phyloP scores from a whole-genome alignment of 2,888 invertebrate species.

The Phoenoteleia sp. region DNA sequence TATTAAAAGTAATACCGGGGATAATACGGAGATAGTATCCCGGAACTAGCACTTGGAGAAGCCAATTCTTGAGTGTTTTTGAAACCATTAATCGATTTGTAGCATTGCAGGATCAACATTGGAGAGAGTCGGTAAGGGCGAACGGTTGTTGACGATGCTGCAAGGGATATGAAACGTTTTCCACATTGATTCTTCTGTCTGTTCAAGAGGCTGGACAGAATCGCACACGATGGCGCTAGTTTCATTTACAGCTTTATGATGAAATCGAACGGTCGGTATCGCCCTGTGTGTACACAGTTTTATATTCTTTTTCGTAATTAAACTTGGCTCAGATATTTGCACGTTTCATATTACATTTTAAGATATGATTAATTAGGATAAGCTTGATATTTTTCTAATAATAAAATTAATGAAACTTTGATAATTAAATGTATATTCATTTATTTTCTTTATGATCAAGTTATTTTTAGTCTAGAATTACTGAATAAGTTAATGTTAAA shows the following conservation, averaged over 20 bases:
- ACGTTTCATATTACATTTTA: no score
- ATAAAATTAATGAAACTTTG: no score
- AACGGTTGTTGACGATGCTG: slow-evolving; percentile 47
- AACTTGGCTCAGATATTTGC: no score
- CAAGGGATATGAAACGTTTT: slow-evolving; percentile 53
- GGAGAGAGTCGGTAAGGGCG: slow-evolving; percentile 51
- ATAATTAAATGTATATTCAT: no score
- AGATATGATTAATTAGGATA: no score
- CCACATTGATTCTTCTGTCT: slow-evolving; percentile 58
- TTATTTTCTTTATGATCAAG: no score
- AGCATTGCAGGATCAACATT: slow-evolving; percentile 16
- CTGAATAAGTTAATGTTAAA: no score
- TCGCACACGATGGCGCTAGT: slow-evolving; percentile 61
- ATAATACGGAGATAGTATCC: background rate
- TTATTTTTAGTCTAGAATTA: no score
- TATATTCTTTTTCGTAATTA: background rate
- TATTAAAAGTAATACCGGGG: background rate
- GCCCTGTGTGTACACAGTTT: background rate
- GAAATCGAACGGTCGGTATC: slow-evolving; percentile 44
- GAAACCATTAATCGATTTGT: slow-evolving; percentile 41
- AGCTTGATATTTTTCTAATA: no score
- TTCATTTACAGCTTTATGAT: slow-evolving; percentile 38
- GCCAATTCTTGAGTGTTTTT: slow-evolving; percentile 15
- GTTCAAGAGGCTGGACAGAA: slow-evolving; percentile 51
- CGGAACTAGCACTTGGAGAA: background rate